Conservation (phyloP, 1,140 invertebrate species). For the Halictus rubicundus region DNA sequence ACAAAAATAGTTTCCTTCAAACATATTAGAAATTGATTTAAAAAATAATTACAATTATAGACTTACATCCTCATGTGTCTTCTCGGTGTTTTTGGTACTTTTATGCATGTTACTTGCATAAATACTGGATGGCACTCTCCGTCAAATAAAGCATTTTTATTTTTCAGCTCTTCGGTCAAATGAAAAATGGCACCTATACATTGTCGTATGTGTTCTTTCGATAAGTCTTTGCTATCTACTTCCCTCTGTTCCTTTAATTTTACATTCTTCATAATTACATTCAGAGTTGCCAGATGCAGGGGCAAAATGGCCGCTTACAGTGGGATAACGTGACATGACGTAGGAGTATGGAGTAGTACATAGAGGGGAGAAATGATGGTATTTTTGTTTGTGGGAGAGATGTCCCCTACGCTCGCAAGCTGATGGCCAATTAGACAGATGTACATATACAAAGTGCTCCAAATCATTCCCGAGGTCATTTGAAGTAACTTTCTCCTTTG, state of each 20-base stretch:
- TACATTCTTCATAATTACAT: not conserved
- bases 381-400: not conserved
- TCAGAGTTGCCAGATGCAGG: not conserved
- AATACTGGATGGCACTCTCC: slow-evolving; percentile 72
- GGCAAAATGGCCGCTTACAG: no score
- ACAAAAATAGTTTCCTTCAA: slow-evolving; percentile 19
- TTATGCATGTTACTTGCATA: slow-evolving; percentile 78
- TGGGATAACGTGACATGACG: no score
- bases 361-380: not conserved
- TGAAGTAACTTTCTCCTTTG: no score
- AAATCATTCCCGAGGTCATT: no score
- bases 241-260: not conserved
- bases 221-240: slow-evolving; percentile 23
- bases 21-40: not conserved
- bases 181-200: slow-evolving; percentile 67
- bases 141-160: slow-evolving; percentile 73
- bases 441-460: no score
- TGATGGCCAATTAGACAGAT: no score
- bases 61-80: slow-evolving; percentile 78
- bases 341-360: no score
- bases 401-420: no score
- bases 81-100: slow-evolving; percentile 76
- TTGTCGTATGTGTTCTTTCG: slow-evolving; percentile 62
- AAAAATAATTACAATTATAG: slow-evolving; percentile 14
- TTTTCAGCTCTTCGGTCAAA: slow-evolving; percentile 60